Evolutionary conservation across 2,888 invertebrate species (phyloP), one percentile per base, ranked within the genome.

Genomic region (Pandemis corylana): DNA sequence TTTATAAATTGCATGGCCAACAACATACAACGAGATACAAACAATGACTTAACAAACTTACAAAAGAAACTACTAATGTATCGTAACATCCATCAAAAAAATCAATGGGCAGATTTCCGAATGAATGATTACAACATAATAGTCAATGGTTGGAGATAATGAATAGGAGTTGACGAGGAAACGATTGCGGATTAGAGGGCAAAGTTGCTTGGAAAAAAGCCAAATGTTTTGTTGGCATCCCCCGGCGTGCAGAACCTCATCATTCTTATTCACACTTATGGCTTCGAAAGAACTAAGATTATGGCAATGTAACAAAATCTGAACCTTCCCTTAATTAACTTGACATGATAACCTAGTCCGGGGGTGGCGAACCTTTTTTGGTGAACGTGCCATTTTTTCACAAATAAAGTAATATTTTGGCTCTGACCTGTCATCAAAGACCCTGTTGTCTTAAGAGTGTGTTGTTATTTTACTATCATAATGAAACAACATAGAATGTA

Each of bases 141-240:
- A 66, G n/a, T 70, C 15, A 67, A 61, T 72, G 72, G 42, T 68
- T 41, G 56, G 36, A 73, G 59, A 66, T 64, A 75, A 71, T 72
- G 72, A 76, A 76, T 72, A 69, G 49, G 53, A 69, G 65, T 65
- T 76, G 65, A 76, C 49, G 76, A 73, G 66, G 15, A 67, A 76
- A 62, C 56, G 41, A 73, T 73, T 42, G 53, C 4, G 61, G 69
- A 63, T 65, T 61, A 56, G 71, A 42, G 56, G 51, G 67, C 72
- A 63, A 62, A 64, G 68, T 69, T 53, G 41, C 44, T 76, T 76
- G 76, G 76, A 66, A 63, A 69, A 63, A 51, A 59, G 76, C 76
- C 76, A 76, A 76, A 69, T 76, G 69, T 62, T 70, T 69, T 70
- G 72, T 76, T 70, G 67, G 53, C 51, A 42, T 69, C 46, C 65